Evolutionary conservation across 2,113 vertebrate genomes (phyloP).

Genomic region (Mastomys natalensis): DNA sequence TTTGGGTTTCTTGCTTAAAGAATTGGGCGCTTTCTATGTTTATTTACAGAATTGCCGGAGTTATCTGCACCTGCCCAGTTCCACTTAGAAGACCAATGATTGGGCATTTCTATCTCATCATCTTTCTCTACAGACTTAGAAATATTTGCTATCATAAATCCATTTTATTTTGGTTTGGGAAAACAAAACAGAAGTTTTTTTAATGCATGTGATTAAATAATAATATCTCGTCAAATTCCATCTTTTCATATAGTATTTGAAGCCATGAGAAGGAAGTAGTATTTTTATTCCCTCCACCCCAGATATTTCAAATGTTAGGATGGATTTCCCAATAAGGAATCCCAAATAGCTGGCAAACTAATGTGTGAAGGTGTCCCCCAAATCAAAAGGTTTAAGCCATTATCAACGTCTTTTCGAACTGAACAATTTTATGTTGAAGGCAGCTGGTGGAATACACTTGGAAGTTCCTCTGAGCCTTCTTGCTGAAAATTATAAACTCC

Average conservation of each 20-base stretch:
- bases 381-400: neutral
- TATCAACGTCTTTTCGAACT: neutral
- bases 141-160: neutral
- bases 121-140: neutral
- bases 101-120: neutral
- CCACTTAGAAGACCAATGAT: no score
- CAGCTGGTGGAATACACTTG: neutral
- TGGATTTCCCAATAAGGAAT: neutral
- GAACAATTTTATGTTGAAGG: neutral
- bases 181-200: neutral
- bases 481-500: slow-evolving; percentile 11
- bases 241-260: neutral
- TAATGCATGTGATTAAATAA: neutral
- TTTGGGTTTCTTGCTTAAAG: no score
- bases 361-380: neutral
- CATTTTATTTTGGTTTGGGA: neutral
- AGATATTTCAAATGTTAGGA: neutral
- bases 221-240: neutral
- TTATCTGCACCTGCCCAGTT: neutral
- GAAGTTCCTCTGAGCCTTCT: slow-evolving; percentile 37
- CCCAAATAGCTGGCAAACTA: neutral
- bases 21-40: neutral
- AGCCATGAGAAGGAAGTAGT: slow-evolving; percentile 26
- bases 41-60: neutral
- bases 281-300: neutral